Conservation (phyloP, 2,113 vertebrate species). For the Pyrgilauda ruficollis region DNA sequence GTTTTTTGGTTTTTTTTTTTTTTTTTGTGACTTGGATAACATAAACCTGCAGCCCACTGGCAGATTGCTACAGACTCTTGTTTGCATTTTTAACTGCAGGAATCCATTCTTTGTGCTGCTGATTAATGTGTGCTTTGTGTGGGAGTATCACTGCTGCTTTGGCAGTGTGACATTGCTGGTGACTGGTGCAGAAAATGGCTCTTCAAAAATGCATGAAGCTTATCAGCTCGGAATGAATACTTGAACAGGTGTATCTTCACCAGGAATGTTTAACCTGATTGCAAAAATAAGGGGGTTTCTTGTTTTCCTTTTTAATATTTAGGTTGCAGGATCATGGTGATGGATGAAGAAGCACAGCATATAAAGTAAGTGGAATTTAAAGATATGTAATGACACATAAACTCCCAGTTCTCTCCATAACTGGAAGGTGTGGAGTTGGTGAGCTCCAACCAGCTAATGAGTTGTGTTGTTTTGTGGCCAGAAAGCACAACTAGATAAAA, state of each 20-base stretch:
- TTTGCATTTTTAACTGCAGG: background rate
- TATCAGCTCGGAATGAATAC: background rate
- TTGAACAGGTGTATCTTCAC: background rate
- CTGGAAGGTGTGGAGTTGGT: background rate
- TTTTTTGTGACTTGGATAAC: background rate
- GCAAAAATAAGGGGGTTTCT: background rate
- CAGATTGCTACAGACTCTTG: background rate
- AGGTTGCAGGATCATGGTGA: background rate
- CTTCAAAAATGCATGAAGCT: slow-evolving; percentile 1
- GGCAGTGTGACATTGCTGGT: background rate
- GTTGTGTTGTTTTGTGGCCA: background rate
- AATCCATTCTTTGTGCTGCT: background rate
- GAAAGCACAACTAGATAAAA: background rate
- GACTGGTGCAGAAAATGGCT: slow-evolving; percentile 32
- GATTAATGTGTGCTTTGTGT: background rate
- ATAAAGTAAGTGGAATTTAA: background rate
- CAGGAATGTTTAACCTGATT: background rate
- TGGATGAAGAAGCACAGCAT: background rate
- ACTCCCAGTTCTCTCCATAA: rapidly evolving
- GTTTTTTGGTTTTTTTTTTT: background rate
- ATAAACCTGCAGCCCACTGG: background rate
- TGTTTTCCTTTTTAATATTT: background rate
- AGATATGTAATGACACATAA: background rate
- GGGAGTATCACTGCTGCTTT: background rate
- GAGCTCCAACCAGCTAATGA: background rate